These are phyloP conservation scores for Lucifuga dentata DNA, from an alignment of 2,113 vertebrate genomes.

Conservation along the genomic window DNA sequence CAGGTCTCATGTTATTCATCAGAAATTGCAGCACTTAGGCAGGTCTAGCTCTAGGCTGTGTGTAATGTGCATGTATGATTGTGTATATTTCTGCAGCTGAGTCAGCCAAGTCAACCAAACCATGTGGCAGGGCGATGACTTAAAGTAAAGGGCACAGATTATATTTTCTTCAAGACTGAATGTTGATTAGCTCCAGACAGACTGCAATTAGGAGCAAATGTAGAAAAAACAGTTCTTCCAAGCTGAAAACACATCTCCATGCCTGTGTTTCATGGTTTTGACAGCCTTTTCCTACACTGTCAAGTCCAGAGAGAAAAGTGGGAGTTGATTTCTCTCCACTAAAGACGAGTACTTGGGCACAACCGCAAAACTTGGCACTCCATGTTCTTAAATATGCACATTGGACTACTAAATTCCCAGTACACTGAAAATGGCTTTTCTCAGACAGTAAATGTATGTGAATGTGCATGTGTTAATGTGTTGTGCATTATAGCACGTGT, in stretches of 20 bases:
- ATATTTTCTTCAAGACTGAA: not conserved
- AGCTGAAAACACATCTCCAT: not conserved
- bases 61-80: not conserved
- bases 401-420: not conserved
- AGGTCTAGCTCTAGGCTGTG: slow-evolving; percentile 41
- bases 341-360: not conserved
- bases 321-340: not conserved
- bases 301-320: not conserved
- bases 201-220: too few species aligned
- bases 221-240: too few species aligned
- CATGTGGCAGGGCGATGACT: not conserved
- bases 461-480: slow-evolving; percentile 2
- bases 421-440: not conserved
- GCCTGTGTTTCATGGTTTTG: not conserved
- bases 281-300: not conserved
- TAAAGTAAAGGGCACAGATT: not conserved
- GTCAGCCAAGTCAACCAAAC: not conserved
- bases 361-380: not conserved
- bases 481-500: not conserved
- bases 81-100: not conserved
- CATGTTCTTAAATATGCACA: not conserved
- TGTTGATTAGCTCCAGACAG: slow-evolving; percentile 1
- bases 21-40: slow-evolving; percentile 44
- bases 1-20: slow-evolving; percentile 44
- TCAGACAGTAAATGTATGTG: slow-evolving; percentile 2